phyloP scores from a whole-genome alignment of 2,888 invertebrate species.

The Coenonympha arcania region DNA sequence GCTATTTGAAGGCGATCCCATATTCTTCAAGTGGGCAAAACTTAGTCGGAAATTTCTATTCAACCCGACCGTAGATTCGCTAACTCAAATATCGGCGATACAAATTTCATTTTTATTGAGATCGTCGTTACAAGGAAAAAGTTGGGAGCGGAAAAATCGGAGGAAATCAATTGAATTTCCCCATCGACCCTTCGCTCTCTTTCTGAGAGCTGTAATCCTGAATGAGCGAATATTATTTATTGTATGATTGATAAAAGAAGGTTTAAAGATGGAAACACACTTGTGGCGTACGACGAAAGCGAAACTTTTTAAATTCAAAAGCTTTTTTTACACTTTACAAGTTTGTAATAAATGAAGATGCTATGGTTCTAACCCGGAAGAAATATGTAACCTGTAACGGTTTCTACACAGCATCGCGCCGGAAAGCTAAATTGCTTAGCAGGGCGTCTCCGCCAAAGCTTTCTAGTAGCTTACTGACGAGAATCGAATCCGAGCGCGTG shows the following conservation, averaged over 20 bases:
- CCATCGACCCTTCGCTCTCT: background rate
- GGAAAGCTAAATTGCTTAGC: too few relatives aligned
- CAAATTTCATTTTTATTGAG: background rate
- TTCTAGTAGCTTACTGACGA: too few relatives aligned
- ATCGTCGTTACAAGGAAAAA: background rate
- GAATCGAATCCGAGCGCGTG: too few relatives aligned
- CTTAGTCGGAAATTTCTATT: background rate
- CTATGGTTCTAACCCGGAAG: too few relatives aligned
- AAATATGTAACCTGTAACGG: too few relatives aligned
- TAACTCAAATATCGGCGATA: background rate
- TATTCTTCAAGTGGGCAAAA: background rate
- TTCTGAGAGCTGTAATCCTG: background rate
- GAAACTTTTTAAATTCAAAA: too few relatives aligned
- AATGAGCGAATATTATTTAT: background rate
- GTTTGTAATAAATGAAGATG: too few relatives aligned
- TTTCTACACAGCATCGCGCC: too few relatives aligned
- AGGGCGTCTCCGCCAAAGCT: too few relatives aligned
- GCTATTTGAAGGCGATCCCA: too few relatives aligned
- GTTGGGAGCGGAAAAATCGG: background rate
- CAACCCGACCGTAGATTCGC: background rate
- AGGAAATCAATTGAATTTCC: conserved; percentile 1
- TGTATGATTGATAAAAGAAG: background rate
- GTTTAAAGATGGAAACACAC: background rate
- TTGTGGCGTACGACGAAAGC: background rate
- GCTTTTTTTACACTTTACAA: too few relatives aligned